Evolutionary conservation across 2,797 vertebrate genomes (phyloP), one percentile per base, ranked within the genome.

Genomic region (Myiothlypis coronata): DNA sequence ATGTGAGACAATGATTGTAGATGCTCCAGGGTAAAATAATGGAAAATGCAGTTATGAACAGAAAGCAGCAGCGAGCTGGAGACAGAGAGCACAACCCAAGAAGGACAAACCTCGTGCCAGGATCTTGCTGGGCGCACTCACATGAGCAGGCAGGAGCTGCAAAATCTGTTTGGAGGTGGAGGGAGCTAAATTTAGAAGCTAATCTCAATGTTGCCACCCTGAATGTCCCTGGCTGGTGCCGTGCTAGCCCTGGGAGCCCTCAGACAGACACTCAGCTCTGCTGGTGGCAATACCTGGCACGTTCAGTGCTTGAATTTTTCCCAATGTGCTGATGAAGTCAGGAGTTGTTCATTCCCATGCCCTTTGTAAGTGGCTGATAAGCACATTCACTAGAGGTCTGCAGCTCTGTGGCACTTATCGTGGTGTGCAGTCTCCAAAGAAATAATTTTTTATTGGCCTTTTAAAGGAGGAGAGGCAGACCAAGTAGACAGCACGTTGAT

Each of bases 381-480:
- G 84, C 39, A 61, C 37, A 17, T 61, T 89, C 22, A 27, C 57
- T 47, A 14, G 78, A 84, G 87, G 65, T 85, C 76, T 81, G 19
- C 55, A 77, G 26, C 30, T 76, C 53, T 43, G 11, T 70, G 56
- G 65, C 71, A 61, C 59, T 91, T 72, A 75, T 11, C 52, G 11
- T 11, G 68, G 34, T 59, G 59, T 74, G 63, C 52, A 53, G 68
- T 35, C 61, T 79, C 68, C 50, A 53, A 89, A 81, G 87, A 90
- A 94, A 92, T 91, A 78, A 82, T 69, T 96, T 87, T 90, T 90
- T 70, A 30, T 79, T 85, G 78, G 55, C 63, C 76, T 94, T 87
- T 85, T 71, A 83, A 80, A 81, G 84, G 37, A 95, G 70, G 28
- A 85, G 67, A 91, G 52, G 47, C 8, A 4, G 74, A 39, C 61